Percentiles rank a stretch among this genome's conserved stretches.
Conservation (phyloP, 1,140 invertebrate genomes). For the Oryzaephilus surinamensis region DNA sequence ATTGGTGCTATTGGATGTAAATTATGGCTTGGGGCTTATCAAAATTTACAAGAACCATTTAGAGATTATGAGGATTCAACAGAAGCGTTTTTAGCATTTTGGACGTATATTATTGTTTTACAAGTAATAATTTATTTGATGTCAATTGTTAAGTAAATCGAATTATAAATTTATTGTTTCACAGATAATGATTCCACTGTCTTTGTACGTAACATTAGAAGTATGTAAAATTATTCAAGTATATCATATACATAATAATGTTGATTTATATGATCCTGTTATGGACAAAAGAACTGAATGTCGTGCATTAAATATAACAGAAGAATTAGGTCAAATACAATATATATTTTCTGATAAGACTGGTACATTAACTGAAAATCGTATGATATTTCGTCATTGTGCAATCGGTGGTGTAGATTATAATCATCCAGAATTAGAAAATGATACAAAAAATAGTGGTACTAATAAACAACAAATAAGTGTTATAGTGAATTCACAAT, state of each 20-base stretch:
- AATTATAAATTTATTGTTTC: constrained; percentile 8
- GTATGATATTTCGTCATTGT: constrained; percentile 91
- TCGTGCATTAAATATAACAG: constrained; percentile 91
- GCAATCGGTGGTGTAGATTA: constrained; percentile 84
- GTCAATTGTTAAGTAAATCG: constrained; percentile 1
- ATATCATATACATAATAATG: constrained; percentile 88
- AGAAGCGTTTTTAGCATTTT: constrained; percentile 84
- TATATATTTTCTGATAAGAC: constrained; percentile 98
- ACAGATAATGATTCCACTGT: constrained; percentile 92
- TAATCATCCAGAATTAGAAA: constrained; percentile 59
- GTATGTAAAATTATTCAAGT: constrained; percentile 94
- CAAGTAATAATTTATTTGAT: constrained; percentile 49
- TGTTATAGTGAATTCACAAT: constrained; percentile 51
- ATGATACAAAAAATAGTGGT: constrained; percentile 24
- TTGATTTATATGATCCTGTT: constrained; percentile 71
- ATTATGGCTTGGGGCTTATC: constrained; percentile 63
- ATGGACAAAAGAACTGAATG: constrained; percentile 86
- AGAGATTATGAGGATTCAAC: constrained; percentile 47
- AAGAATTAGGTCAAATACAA: constrained; percentile 92
- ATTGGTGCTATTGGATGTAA: constrained; percentile 83
- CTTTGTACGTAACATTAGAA: constrained; percentile 94
- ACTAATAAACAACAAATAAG: constrained; percentile 19
- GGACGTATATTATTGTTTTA: constrained; percentile 90
- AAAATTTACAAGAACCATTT: constrained; percentile 49
- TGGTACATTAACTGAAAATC: constrained; percentile 94